Conservation (phyloP, 2,888 invertebrate species). For the Abrostola triplasia region DNA sequence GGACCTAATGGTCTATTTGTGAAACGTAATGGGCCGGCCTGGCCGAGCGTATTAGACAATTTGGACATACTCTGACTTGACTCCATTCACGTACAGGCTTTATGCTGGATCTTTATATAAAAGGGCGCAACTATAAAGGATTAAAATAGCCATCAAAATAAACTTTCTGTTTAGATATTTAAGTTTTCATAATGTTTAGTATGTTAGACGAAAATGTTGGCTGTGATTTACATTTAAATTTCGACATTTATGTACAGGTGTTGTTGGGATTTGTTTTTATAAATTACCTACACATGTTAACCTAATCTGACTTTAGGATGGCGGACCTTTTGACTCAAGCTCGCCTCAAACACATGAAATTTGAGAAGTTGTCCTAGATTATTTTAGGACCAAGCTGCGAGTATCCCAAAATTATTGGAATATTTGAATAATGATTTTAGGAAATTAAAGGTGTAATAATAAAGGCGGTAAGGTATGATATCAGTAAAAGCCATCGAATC, state of each 20-base stretch:
- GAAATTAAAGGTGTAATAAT: too few relatives aligned
- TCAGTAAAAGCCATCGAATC: too few relatives aligned
- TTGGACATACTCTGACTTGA: constrained; percentile 82
- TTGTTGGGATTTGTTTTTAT: background rate
- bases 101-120: constrained; percentile 65
- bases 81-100: constrained; percentile 75
- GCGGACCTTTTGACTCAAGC: background rate
- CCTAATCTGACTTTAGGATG: background rate
- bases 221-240: constrained; percentile 7
- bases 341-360: background rate
- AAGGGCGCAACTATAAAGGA: constrained; percentile 54
- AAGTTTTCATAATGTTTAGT: constrained; percentile 2
- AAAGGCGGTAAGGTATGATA: too few relatives aligned
- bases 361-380: background rate
- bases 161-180: constrained; percentile 37
- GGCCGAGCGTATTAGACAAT: constrained; percentile 84
- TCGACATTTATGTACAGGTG: constrained; percentile 9
- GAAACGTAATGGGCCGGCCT: constrained; percentile 85
- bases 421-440: too few relatives aligned
- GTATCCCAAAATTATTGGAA: background rate
- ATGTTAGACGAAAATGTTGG: constrained; percentile 5
- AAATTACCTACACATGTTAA: background rate
- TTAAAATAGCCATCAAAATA: constrained; percentile 55
- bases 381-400: background rate
- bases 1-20: constrained; percentile 88